A percentile compares a stretch with the other conserved stretches of the same genome.
phyloP scores from a whole-genome alignment of 2,888 invertebrate species.

The Caenorhabditis becei region DNA sequence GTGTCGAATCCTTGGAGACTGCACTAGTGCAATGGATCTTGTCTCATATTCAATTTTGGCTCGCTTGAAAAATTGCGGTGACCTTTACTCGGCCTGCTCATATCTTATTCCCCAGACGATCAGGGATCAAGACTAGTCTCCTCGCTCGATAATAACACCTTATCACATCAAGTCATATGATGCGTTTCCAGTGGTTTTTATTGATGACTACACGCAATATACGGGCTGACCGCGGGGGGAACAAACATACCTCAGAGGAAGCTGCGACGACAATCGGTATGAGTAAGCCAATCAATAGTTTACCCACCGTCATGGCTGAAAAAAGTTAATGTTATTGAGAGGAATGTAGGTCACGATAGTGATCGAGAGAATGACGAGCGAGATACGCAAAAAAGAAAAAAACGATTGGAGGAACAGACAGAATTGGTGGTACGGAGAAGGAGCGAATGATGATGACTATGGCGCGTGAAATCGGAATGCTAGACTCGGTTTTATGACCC shows the following conservation, averaged over 20 bases:
- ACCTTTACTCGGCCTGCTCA: conserved; percentile 15
- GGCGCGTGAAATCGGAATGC: conserved; percentile 53
- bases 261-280: conserved; percentile 58
- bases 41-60: conserved; percentile 22
- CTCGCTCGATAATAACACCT: conserved; percentile 16
- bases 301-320: conserved; percentile 66
- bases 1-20: conserved; percentile 14
- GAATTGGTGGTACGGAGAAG: conserved; percentile 11
- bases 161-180: conserved; percentile 47
- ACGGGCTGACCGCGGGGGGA: neutral
- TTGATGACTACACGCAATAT: conserved; percentile 1
- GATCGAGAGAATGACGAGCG: conserved; percentile 2
- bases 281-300: conserved; percentile 64
- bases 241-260: conserved; percentile 55
- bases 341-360: conserved; percentile 26
- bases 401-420: neutral
- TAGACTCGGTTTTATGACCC: conserved; percentile 53
- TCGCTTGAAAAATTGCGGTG: conserved; percentile 7
- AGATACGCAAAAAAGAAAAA: conserved; percentile 8
- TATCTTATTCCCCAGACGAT: conserved; percentile 17
- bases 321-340: conserved; percentile 23
- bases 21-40: conserved; percentile 25
- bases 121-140: neutral
- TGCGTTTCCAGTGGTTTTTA: conserved; percentile 18
- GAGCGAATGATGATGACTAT: conserved; percentile 44